Evolutionary conservation across 1,140 invertebrate genomes (phyloP), one percentile per base, ranked within the genome.

Genomic region (Neodiprion virginianus): DNA sequence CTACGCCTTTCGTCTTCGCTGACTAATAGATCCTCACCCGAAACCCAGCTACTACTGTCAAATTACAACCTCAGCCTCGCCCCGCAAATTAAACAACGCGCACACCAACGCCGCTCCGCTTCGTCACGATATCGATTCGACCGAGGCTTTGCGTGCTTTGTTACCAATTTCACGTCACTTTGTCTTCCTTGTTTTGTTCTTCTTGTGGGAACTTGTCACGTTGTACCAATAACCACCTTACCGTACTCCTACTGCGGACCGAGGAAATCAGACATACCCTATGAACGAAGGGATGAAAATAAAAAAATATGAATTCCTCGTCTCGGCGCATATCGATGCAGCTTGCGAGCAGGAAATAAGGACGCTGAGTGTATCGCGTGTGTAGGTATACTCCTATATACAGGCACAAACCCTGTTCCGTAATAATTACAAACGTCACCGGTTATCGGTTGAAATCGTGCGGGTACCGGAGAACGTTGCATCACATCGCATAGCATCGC

Each of bases 401-500:
- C 28, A 40, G 28, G 28, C 28, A 40, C 28, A 40, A 69, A n/a
- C 14, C 8, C 21, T 47, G 68, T 21, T 23, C 47, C 14, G 14
- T 23, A 47, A 47, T 69, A 28, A 86, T 86, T 87, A 87, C 80
- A 74, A 77, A 75, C 79, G 84, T 87, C 83, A 82, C 76, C 79
- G 79, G 82, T 84, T 88, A 88, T 88, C 87, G 53, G 83, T 83
- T 75, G 75, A 80, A 86, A 88, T 88, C 87, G 86, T 88, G 86
- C 87, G 87, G 87, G 87, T 85, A 87, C 81, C 74, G 74, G 11
- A 61, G 53, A 17, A 61, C 50, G 69, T 76, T 79, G 79, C 79
- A 76, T 73, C 28, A 40, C 28, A 40, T 40, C 28, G 28, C 28
- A 40, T 40, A 40, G 28, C 28, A 17, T 61, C n/a, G 53, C 53